A percentile compares a stretch with the other conserved stretches of the same genome.
Conservation (phyloP, 2,888 invertebrate species). For the Megamerina dolium region DNA sequence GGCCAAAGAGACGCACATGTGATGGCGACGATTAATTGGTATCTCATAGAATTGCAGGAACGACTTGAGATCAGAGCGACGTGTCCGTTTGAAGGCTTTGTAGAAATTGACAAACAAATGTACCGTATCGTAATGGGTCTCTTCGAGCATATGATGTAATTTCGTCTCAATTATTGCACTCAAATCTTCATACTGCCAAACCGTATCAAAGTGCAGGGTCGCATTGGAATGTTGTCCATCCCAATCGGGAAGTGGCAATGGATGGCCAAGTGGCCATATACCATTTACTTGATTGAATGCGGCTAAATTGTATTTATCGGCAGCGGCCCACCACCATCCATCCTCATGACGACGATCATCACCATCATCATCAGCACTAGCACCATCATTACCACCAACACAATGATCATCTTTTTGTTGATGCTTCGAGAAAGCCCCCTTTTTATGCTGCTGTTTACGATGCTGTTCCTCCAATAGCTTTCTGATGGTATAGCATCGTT, state of each 20-base stretch:
- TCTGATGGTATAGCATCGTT: slow-evolving; percentile 41
- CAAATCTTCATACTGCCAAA: slow-evolving; percentile 69
- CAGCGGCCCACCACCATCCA: slow-evolving; percentile 36
- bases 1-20: slow-evolving; percentile 85
- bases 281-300: slow-evolving; percentile 52
- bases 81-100: slow-evolving; percentile 59
- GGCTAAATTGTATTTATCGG: slow-evolving; percentile 47
- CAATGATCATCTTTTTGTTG: slow-evolving; percentile 7
- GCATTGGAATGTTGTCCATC: slow-evolving; percentile 30
- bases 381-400: too few relatives aligned
- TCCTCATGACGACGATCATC: slow-evolving; percentile 1
- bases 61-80: slow-evolving; percentile 60
- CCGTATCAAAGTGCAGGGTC: slow-evolving; percentile 47
- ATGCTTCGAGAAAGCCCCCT: slow-evolving; percentile 5
- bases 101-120: slow-evolving; percentile 71
- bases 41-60: slow-evolving; percentile 74
- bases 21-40: slow-evolving; percentile 68
- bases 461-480: slow-evolving; percentile 36
- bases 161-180: slow-evolving; percentile 72
- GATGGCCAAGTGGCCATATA: slow-evolving; percentile 63
- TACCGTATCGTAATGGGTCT: slow-evolving; percentile 84
- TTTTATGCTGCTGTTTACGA: slow-evolving; percentile 25
- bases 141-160: slow-evolving; percentile 72
- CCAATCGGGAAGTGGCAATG: slow-evolving; percentile 74
- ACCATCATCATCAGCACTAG: slow-evolving; percentile 14